Evolutionary conservation across 1,140 invertebrate species (phyloP), one percentile per base, ranked within the genome.

Genomic region (Dermatophagoides farinae): DNA sequence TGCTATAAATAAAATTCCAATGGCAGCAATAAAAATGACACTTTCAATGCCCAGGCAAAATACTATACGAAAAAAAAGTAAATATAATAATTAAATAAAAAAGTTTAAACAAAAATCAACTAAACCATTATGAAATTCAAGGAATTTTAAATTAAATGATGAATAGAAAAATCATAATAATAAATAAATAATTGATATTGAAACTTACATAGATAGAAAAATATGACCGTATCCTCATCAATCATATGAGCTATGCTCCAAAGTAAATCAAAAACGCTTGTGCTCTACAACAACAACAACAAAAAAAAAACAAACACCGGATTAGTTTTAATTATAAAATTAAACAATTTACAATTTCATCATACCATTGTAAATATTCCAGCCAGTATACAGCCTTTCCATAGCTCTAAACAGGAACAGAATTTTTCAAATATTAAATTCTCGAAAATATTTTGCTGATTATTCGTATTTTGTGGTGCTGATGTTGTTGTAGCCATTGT

Each of bases 211-310:
- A 61, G 9, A 46, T 54, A 61, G 39, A 61, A 61, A 16, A 61
- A 38, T 10, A 49, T 44, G 8, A 44, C 22, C 43, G 40, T 44
- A 22, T 54, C 31, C 43, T 61, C 60, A 20, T 57, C 41, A 8
- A 61, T 23, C 60, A 61, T 61, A 43, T 61, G 23, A 1, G 41
- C 60, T 14, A 53, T 57, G 31, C 60, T 61, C 60, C 60, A 61
- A n/a, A 61, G 16, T 57, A 61, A 41, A 46, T 61, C 60, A 54
- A 61, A 61, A 16, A 61, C 55, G 23, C 60, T 61, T 9, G 60
- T 61, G 12, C 46, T 40, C 60, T 61, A 20, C 20, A 25, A n/a
- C 8, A 37, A 16, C 0, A n/a, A 18, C 4, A 40, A 43, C 6
- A 53, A 10, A 10, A 49, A 22, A 44, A 55, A 55, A 22, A 50